Evolutionary conservation across 2,113 vertebrate species (phyloP).

Genomic region (Microcebus lehilahytsara): DNA sequence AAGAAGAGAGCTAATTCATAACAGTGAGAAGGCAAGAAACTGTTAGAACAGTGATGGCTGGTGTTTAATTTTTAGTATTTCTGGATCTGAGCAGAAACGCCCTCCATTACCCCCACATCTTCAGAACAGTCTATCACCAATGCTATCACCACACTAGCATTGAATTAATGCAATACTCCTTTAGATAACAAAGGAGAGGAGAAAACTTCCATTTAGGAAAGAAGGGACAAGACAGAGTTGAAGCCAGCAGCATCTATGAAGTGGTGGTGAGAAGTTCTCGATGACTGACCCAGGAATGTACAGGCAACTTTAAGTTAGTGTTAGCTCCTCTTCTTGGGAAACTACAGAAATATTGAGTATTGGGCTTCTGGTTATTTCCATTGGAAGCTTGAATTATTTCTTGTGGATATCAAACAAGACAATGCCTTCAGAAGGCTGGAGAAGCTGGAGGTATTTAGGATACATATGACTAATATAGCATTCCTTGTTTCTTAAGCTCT

Average conservation of each 20-base stretch:
- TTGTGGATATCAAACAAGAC: neutral
- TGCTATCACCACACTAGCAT: neutral
- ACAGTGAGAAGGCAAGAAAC: neutral
- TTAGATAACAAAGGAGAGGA: neutral
- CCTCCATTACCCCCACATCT: neutral
- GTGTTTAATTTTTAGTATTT: constrained; percentile 2
- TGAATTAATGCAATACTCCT: neutral
- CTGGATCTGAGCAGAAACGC: neutral
- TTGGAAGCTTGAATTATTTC: neutral
- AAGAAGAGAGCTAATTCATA: neutral
- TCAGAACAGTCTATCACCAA: neutral
- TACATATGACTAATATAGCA: neutral
- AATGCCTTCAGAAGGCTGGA: neutral
- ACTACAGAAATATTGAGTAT: neutral
- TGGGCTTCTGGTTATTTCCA: neutral
- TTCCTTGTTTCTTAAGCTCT: neutral
- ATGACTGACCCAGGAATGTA: neutral
- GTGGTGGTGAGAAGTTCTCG: neutral
- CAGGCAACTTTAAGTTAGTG: neutral
- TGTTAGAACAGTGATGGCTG: neutral
- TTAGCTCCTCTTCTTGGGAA: neutral
- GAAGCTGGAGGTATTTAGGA: neutral
- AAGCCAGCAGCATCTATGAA: neutral
- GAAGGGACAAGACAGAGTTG: neutral
- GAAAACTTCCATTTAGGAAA: neutral